Conservation (phyloP, 2,113 vertebrate genomes). For the Eonycteris spelaea region DNA sequence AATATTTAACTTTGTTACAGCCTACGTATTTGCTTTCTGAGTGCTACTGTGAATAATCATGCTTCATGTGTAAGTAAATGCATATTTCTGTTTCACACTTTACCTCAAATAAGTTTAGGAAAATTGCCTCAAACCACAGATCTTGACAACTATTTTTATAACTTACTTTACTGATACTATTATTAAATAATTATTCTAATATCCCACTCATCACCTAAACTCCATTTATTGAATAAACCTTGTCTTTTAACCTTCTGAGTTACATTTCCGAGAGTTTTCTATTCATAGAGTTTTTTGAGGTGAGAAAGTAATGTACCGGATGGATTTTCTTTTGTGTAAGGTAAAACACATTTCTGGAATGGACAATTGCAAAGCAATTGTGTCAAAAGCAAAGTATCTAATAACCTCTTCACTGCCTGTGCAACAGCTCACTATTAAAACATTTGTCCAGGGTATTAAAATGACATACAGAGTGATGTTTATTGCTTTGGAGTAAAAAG, state of each 20-base stretch:
- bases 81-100: background rate
- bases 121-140: background rate
- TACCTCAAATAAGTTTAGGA: conserved; percentile 4
- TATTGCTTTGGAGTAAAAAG: conserved; percentile 59
- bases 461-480: conserved; percentile 56
- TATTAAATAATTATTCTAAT: background rate
- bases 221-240: background rate
- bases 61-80: background rate
- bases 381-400: conserved; percentile 45
- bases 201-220: background rate
- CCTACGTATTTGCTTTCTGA: background rate
- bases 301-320: background rate
- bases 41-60: background rate
- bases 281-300: background rate
- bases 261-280: conserved; percentile 10
- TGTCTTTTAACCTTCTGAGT: background rate
- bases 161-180: background rate
- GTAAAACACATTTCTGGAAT: conserved; percentile 48
- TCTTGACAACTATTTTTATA: background rate
- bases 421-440: conserved; percentile 46
- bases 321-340: conserved; percentile 51
- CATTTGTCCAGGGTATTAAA: conserved; percentile 64
- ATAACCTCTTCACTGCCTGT: conserved; percentile 34
- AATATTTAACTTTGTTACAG: background rate
- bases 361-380: background rate